A percentile compares a stretch with the other conserved stretches of the same genome.
These are phyloP conservation scores for Botia kubotai DNA, from an alignment of 2,797 vertebrate genomes.

Conservation along the genomic window DNA sequence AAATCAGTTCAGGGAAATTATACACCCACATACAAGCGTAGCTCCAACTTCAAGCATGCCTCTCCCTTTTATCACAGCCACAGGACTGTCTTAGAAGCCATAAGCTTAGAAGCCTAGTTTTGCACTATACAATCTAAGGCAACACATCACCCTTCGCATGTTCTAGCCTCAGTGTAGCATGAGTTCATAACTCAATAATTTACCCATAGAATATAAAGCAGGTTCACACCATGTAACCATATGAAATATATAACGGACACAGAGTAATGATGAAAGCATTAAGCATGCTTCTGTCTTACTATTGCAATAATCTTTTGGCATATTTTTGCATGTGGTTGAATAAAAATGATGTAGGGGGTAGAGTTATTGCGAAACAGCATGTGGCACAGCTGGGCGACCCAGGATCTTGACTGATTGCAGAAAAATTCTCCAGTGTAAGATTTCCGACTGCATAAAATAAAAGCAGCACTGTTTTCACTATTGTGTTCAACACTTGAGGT, in stretches of 20 bases:
- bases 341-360: slow-evolving; percentile 24
- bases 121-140: not conserved
- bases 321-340: slow-evolving; percentile 26
- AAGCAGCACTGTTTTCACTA: not conserved
- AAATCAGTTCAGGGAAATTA: slow-evolving; percentile 49
- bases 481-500: not conserved
- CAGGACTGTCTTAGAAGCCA: slow-evolving; percentile 26
- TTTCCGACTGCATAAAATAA: slow-evolving; percentile 19
- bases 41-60: slow-evolving; percentile 54
- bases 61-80: slow-evolving; percentile 50
- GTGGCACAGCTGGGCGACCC: not conserved
- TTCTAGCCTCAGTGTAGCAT: slow-evolving; percentile 9
- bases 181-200: slow-evolving; percentile 34
- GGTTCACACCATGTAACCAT: not conserved
- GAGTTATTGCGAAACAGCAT: slow-evolving; percentile 29
- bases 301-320: not conserved
- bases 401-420: slow-evolving; percentile 2
- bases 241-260: slow-evolving; percentile 23
- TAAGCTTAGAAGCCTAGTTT: slow-evolving; percentile 6
- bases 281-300: not conserved
- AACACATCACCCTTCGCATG: slow-evolving; percentile 11
- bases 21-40: slow-evolving; percentile 23
- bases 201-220: slow-evolving; percentile 27
- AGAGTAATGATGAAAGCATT: slow-evolving; percentile 1
- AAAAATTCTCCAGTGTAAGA: slow-evolving; percentile 28